Evolutionary conservation across 2,888 invertebrate genomes (phyloP).

Genomic region (Pherbina coryleti): DNA sequence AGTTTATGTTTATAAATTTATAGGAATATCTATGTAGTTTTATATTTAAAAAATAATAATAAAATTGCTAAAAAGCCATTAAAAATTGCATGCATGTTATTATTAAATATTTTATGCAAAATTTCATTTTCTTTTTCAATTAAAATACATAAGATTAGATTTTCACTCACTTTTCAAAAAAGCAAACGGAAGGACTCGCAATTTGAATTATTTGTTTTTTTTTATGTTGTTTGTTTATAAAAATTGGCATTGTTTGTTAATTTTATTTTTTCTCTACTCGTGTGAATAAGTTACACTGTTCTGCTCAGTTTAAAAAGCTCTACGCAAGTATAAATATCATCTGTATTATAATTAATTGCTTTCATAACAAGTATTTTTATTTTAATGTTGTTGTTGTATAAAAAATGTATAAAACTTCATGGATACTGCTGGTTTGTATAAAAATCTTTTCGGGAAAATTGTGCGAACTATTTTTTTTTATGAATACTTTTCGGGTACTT

Average conservation of each 20-base stretch:
- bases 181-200: constrained; percentile 55
- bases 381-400: constrained; percentile 47
- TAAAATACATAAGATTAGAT: constrained; percentile 52
- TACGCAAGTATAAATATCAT: constrained; percentile 39
- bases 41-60: constrained; percentile 36
- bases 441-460: constrained; percentile 42
- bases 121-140: constrained; percentile 34
- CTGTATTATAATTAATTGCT: constrained; percentile 45
- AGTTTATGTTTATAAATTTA: constrained; percentile 43
- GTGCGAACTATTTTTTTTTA: constrained; percentile 42
- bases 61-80: constrained; percentile 52
- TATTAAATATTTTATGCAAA: constrained; percentile 25
- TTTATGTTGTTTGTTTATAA: constrained; percentile 3
- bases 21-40: constrained; percentile 52
- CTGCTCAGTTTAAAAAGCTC: constrained; percentile 5
- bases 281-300: too few species aligned
- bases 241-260: constrained; percentile 50
- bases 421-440: constrained; percentile 50
- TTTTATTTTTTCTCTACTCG: neutral
- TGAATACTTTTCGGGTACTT: constrained; percentile 43
- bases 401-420: constrained; percentile 63
- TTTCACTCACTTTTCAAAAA: constrained; percentile 52
- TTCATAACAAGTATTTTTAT: constrained; percentile 29
- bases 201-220: constrained; percentile 18
- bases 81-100: constrained; percentile 53